phyloP scores from a whole-genome alignment of 2,113 vertebrate genomes.

The Neotoma lepida region DNA sequence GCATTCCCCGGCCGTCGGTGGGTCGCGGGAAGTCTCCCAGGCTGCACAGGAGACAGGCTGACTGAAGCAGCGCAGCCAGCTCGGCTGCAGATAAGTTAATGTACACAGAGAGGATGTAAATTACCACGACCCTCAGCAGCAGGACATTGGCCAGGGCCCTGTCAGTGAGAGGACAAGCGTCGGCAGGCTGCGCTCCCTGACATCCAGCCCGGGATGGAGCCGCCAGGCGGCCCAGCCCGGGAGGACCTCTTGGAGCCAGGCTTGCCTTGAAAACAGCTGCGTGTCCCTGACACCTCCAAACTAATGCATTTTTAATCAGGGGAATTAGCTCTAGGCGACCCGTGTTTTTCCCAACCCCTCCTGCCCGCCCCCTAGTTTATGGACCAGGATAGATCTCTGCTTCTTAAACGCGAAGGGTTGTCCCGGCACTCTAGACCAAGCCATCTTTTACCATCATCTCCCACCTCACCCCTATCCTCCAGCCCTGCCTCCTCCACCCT shows the following conservation, averaged over 20 bases:
- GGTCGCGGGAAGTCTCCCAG: constrained; percentile 90
- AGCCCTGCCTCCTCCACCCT: constrained; percentile 8
- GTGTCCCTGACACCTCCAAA: constrained; percentile 88
- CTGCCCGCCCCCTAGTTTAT: background rate
- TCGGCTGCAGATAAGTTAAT: constrained; percentile 98
- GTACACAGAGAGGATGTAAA: constrained; percentile 95
- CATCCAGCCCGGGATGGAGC: constrained; percentile 84
- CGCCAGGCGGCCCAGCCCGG: constrained; percentile 81
- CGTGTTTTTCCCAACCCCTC: constrained; percentile 77
- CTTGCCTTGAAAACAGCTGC: constrained; percentile 90
- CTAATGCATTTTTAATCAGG: constrained; percentile 87
- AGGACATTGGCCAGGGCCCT: constrained; percentile 99
- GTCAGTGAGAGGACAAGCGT: constrained; percentile 95
- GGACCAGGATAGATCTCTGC: constrained; percentile 65
- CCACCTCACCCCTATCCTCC: constrained; percentile 39
- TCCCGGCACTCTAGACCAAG: constrained; percentile 57
- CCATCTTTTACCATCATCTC: constrained; percentile 30
- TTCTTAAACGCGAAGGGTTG: constrained; percentile 55
- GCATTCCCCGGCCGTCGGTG: constrained; percentile 80
- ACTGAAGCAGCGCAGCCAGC: constrained; percentile 95
- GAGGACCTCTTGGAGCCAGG: constrained; percentile 90
- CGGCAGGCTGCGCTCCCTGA: constrained; percentile 89
- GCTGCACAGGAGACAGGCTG: constrained; percentile 96
- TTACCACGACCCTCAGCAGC: constrained; percentile 96
- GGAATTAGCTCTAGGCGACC: constrained; percentile 82